A percentile compares a stretch with the other conserved stretches of the same genome.
phyloP scores from a whole-genome alignment of 1,140 invertebrate species.

The Solenopsis fugax region DNA sequence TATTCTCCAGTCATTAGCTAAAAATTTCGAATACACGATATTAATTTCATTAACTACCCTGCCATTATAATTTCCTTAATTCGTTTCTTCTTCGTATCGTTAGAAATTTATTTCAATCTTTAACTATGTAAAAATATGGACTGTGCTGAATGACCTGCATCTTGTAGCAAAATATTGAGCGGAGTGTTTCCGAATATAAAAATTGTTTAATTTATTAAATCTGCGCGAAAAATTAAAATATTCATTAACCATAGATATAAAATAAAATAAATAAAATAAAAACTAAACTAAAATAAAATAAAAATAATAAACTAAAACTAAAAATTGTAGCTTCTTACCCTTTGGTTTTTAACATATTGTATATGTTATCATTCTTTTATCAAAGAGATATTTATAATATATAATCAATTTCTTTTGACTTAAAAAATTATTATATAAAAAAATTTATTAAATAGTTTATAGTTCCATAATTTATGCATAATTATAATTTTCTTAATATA shows the following conservation, averaged over 20 bases:
- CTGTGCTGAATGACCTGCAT: constrained; percentile 1
- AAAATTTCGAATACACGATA: constrained; percentile 41
- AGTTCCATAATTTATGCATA: neutral
- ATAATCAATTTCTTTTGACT: neutral
- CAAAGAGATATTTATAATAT: neutral
- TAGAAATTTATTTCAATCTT: constrained; percentile 32
- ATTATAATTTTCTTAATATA: neutral
- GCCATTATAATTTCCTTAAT: constrained; percentile 12
- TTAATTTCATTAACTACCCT: constrained; percentile 44
- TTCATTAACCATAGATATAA: neutral
- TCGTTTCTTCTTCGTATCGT: neutral
- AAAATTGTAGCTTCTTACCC: neutral
- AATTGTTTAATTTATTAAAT: neutral
- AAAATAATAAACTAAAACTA: neutral
- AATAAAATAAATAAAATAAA: constrained; percentile 21
- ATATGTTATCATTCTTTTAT: neutral
- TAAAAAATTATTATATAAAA: constrained; percentile 11
- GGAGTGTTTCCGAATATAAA: neutral
- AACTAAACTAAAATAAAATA: neutral
- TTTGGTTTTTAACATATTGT: constrained; percentile 13
- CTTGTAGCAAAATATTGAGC: constrained; percentile 6
- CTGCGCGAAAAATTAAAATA: neutral
- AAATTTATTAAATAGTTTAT: neutral
- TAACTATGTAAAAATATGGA: constrained; percentile 40
- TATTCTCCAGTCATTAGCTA: constrained; percentile 30